These are phyloP conservation scores for Macrocentrus cingulum DNA, from an alignment of 1,140 invertebrate genomes.

Conservation along the genomic window DNA sequence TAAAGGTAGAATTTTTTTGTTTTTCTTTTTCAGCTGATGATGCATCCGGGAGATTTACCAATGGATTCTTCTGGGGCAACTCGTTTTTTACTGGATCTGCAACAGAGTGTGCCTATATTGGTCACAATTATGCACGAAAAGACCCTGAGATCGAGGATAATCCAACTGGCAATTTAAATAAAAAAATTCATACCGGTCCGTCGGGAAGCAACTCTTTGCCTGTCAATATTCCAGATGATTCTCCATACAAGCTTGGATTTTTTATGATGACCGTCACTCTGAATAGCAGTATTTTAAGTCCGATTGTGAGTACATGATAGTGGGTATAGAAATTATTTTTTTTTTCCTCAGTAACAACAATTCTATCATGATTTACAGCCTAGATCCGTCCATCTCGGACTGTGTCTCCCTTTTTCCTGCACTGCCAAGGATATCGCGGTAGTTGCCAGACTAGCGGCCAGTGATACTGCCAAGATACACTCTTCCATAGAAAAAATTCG, in stretches of 20 bases:
- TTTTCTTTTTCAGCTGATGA: conserved; percentile 69
- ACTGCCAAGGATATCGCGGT: conserved; percentile 62
- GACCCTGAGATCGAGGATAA: conserved; percentile 46
- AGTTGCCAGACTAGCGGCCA: conserved; percentile 61
- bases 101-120: conserved; percentile 72
- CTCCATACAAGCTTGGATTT: conserved; percentile 64
- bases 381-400: conserved; percentile 66
- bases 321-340: too few relatives aligned
- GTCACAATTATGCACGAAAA: conserved; percentile 39
- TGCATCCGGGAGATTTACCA: conserved; percentile 75
- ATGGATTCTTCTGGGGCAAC: conserved; percentile 82
- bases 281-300: conserved; percentile 50
- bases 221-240: conserved; percentile 35
- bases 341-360: too few relatives aligned
- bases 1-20: background rate
- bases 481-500: conserved; percentile 58
- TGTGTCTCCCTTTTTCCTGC: conserved; percentile 74
- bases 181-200: conserved; percentile 36
- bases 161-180: conserved; percentile 39
- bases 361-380: conserved; percentile 43
- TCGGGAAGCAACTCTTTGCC: conserved; percentile 29
- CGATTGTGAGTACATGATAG: conserved; percentile 59
- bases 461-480: conserved; percentile 40
- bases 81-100: conserved; percentile 79
- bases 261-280: conserved; percentile 63